Conservation (phyloP, 2,888 invertebrate species). For the Agrochola lychnidis region DNA sequence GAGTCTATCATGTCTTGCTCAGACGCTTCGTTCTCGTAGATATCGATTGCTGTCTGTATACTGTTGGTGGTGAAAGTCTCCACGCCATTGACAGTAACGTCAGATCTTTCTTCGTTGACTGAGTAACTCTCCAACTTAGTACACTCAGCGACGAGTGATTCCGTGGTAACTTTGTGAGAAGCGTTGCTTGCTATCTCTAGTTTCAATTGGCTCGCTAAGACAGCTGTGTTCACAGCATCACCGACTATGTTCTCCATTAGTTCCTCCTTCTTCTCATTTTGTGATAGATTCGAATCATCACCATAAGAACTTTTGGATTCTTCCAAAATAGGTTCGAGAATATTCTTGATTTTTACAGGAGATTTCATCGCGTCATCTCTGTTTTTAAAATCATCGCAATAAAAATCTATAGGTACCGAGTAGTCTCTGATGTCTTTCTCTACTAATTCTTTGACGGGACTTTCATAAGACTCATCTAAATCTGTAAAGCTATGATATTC, state of each 20-base stretch:
- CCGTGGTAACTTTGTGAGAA: slow-evolving; percentile 43
- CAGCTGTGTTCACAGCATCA: slow-evolving; percentile 48
- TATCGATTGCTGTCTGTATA: slow-evolving; percentile 63
- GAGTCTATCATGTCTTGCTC: slow-evolving; percentile 53
- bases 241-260: slow-evolving; percentile 42
- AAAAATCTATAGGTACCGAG: slow-evolving; percentile 86
- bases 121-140: slow-evolving; percentile 38
- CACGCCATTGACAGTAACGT: slow-evolving; percentile 17
- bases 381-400: slow-evolving; percentile 81
- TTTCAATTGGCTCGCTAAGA: slow-evolving; percentile 57
- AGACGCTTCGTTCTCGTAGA: slow-evolving; percentile 41
- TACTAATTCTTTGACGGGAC: slow-evolving; percentile 86
- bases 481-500: slow-evolving; percentile 88
- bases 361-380: slow-evolving; percentile 77
- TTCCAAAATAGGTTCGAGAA: slow-evolving; percentile 86
- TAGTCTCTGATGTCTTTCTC: slow-evolving; percentile 88
- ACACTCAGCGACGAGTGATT: slow-evolving; percentile 46
- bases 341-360: slow-evolving; percentile 73
- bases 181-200: slow-evolving; percentile 48
- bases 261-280: slow-evolving; percentile 53
- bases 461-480: slow-evolving; percentile 84
- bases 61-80: slow-evolving; percentile 24
- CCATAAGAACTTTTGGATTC: slow-evolving; percentile 86
- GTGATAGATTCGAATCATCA: slow-evolving; percentile 78
- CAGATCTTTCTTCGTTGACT: slow-evolving; percentile 39